phyloP scores from a whole-genome alignment of 53 echinoderm and acorn worm genomes.

The Apostichopus leukothele region DNA sequence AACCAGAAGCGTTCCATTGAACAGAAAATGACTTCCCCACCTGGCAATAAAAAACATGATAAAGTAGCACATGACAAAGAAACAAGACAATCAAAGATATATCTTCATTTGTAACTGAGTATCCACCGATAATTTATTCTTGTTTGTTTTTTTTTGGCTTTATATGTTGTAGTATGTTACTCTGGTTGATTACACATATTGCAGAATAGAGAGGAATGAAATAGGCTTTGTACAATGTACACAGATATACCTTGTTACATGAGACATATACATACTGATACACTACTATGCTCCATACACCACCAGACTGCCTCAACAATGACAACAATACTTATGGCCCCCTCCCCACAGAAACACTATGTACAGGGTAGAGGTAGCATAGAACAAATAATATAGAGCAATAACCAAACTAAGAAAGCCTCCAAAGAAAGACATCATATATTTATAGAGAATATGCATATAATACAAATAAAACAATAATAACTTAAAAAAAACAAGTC shows the following conservation, averaged over 20 bases:
- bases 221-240: constrained; percentile 50
- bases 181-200: constrained; percentile 51
- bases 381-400: constrained; percentile 21
- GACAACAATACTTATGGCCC: not conserved
- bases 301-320: not conserved
- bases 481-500: not conserved
- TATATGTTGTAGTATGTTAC: constrained; percentile 7
- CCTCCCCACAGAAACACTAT: constrained; percentile 1
- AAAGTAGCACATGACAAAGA: not conserved
- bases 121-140: constrained; percentile 37
- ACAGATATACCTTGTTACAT: constrained; percentile 47
- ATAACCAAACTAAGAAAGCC: constrained; percentile 42
- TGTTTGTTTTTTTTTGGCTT: constrained; percentile 19
- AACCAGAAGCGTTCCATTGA: too few species aligned
- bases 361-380: constrained; percentile 43
- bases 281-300: not conserved
- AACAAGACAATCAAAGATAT: not conserved
- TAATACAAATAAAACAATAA: constrained; percentile 9
- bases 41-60: too few species aligned
- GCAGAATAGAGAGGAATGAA: constrained; percentile 48
- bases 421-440: constrained; percentile 42
- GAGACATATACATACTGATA: constrained; percentile 33
- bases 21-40: too few species aligned
- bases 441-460: constrained; percentile 17
- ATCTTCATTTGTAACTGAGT: constrained; percentile 13